Evolutionary conservation across 2,888 invertebrate genomes (phyloP), one percentile per base, ranked within the genome.

Genomic region (Clanis bilineata): DNA sequence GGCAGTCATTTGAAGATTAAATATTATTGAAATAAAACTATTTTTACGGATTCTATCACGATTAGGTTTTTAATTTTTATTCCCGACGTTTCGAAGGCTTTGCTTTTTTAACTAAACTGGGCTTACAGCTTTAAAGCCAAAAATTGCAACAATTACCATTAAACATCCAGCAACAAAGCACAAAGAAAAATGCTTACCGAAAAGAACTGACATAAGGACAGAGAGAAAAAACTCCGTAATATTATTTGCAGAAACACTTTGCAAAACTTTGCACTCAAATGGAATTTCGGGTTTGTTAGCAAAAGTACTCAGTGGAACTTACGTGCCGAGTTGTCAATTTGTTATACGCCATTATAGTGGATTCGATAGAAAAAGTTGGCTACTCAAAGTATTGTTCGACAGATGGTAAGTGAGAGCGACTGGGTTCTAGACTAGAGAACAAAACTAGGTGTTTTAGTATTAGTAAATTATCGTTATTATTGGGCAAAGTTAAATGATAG

Each of bases 151-250:
- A 56, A 38, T 18, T 41, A 6, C 21, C 22, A 43, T 28, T 32
- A 28, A 21, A n/a, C 12, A 36, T 36, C 44, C 36, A 47, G 3
- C 15, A 45, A 57, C 3, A 36, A 22, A 32, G 22, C 21, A 45
- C 36, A 45, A 57, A 36, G 41, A 56, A 60, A 60, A 62, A 64
- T 47, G 55, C 28, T 54, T 25, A 54, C 47, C 45, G 56, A 64
- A 58, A 57, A 60, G 59, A 56, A 62, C 64, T 64, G 66, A 62
- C 43, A 59, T 55, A 65, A 61, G 68, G 18, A 28, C n/a, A 28
- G 64, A 68, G 64, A 64, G 61, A 61, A 64, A 66, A 71, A 72
- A 70, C 66, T 69, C 68, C 55, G 56, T 61, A 71, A 68, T 69
- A 70, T 70, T 70, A 73, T 71, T 69, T 67, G 70, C 66, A 36